Percentiles rank a stretch among this genome's conserved stretches.
Conservation (phyloP, 1,140 invertebrate genomes). For the Ectropis grisescens region DNA sequence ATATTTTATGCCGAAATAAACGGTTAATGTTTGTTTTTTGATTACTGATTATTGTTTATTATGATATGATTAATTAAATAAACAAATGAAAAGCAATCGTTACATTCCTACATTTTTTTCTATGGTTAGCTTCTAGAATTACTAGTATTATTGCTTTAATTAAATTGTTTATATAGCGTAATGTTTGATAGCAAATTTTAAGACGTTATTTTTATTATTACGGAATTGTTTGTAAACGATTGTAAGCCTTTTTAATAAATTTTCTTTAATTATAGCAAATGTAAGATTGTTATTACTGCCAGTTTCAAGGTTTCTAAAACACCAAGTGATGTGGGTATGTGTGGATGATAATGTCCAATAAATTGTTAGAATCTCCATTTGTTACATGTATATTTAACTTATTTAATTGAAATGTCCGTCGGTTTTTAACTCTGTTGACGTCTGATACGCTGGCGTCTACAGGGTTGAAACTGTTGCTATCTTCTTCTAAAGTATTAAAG, state of each 20-base stretch:
- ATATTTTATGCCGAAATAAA: too few relatives aligned
- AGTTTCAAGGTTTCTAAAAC: conserved; percentile 57
- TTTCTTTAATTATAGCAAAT: conserved; percentile 43
- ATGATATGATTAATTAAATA: too few relatives aligned
- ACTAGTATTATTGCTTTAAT: conserved; percentile 38
- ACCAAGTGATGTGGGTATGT: conserved; percentile 35
- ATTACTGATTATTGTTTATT: too few relatives aligned
- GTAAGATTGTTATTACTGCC: conserved; percentile 48
- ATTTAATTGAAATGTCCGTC: too few relatives aligned
- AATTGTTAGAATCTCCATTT: conserved; percentile 8
- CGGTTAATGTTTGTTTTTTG: too few relatives aligned
- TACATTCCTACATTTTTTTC: conserved; percentile 12
- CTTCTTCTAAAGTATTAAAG: too few relatives aligned
- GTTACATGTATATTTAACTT: not conserved
- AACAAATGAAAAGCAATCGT: too few relatives aligned
- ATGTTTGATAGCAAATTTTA: conserved; percentile 53
- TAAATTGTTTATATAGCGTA: conserved; percentile 32
- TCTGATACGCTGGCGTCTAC: too few relatives aligned
- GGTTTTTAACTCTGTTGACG: too few relatives aligned
- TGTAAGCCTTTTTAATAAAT: conserved; percentile 34
- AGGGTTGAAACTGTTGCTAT: too few relatives aligned
- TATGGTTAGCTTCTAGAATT: conserved; percentile 10
- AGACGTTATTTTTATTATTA: conserved; percentile 33
- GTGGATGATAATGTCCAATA: conserved; percentile 16
- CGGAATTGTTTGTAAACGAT: conserved; percentile 29